phyloP scores from a whole-genome alignment of 2,797 vertebrate species.

The Propithecus deckenii region DNA sequence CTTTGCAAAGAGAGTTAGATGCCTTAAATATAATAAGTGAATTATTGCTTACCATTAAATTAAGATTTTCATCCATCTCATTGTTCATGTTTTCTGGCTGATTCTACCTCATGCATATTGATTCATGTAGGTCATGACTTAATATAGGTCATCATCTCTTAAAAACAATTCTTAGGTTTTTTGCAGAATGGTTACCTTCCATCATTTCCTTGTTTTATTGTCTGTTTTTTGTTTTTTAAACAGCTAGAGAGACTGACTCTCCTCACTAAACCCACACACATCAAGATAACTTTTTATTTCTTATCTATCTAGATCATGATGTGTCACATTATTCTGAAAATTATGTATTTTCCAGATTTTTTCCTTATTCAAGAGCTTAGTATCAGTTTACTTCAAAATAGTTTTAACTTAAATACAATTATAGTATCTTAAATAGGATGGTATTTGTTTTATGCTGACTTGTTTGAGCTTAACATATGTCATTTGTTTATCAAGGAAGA shows the following conservation, averaged over 20 bases:
- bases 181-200: not conserved
- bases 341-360: not conserved
- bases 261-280: not conserved
- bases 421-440: not conserved
- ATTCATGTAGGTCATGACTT: not conserved
- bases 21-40: not conserved
- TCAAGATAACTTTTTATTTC: not conserved
- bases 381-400: conserved; percentile 23
- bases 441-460: conserved; percentile 14
- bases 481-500: conserved; percentile 2
- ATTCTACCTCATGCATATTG: not conserved
- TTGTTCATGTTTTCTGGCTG: not conserved
- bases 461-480: not conserved
- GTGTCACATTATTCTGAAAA: conserved; percentile 42
- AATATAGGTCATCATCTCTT: not conserved
- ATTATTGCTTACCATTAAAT: not conserved
- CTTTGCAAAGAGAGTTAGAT: not conserved
- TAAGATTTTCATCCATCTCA: not conserved
- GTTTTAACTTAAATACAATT: not conserved
- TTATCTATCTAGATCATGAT: not conserved
- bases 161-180: conserved; percentile 4
- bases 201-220: not conserved
- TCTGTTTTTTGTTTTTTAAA: not conserved
- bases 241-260: not conserved
- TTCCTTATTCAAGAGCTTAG: not conserved